Evolutionary conservation across 1,140 invertebrate species (phyloP).

Genomic region (Popillia japonica): DNA sequence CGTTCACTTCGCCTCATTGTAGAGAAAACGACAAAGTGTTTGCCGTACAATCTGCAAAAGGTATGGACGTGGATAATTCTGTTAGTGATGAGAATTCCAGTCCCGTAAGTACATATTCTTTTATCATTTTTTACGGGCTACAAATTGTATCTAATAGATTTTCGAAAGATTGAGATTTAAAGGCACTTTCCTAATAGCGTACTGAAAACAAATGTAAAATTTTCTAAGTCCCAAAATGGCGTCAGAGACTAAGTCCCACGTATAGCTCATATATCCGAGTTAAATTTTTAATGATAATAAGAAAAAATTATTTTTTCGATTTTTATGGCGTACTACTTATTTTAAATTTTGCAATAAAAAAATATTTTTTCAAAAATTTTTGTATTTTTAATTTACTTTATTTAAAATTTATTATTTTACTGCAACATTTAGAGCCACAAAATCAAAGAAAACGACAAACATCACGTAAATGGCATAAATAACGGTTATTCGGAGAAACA

Average conservation of each 20-base stretch:
- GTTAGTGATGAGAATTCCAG: conserved; percentile 50
- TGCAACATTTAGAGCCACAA: conserved; percentile 23
- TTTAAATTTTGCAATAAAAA: conserved; percentile 5
- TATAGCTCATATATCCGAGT: conserved; percentile 42
- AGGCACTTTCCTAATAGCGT: conserved; percentile 53
- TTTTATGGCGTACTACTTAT: not conserved
- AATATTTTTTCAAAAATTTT: conserved; percentile 37
- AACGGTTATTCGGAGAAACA: conserved; percentile 74
- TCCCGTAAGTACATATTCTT: conserved; percentile 54
- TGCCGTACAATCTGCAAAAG: conserved; percentile 40
- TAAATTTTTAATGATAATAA: conserved; percentile 20
- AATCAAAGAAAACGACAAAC: conserved; percentile 47
- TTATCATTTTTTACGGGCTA: conserved; percentile 45
- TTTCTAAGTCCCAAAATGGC: conserved; percentile 89
- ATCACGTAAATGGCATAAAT: conserved; percentile 75
- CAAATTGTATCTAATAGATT: conserved; percentile 46
- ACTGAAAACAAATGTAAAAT: conserved; percentile 63
- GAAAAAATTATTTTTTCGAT: conserved; percentile 34
- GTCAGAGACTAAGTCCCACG: conserved; percentile 75
- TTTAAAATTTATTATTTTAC: not conserved
- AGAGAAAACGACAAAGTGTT: conserved; percentile 42
- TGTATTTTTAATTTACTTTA: not conserved
- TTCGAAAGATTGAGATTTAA: conserved; percentile 37
- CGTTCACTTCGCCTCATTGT: conserved; percentile 37
- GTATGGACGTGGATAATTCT: conserved; percentile 57